A percentile compares a stretch with the other conserved stretches of the same genome.
Evolutionary conservation across 2,797 vertebrate species (phyloP).

Genomic region (Semotilus atromaculatus): DNA sequence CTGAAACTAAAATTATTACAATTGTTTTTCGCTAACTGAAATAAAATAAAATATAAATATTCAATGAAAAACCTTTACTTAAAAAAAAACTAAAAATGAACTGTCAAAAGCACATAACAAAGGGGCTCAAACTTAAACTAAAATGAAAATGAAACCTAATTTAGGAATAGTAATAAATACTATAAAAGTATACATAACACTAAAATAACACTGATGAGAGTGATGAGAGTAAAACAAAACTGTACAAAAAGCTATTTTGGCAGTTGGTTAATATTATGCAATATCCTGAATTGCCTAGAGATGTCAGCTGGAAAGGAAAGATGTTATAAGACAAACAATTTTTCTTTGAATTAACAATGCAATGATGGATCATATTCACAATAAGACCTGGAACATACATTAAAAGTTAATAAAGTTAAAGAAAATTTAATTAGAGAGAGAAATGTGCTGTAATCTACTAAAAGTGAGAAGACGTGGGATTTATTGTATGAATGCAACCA

Average conservation of each 20-base stretch:
- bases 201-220: not conserved
- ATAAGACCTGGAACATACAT: not conserved
- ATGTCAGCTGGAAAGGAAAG: not conserved
- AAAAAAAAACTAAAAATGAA: too few relatives aligned
- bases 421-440: not conserved
- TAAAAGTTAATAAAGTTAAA: not conserved
- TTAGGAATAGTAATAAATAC: not conserved
- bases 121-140: not conserved
- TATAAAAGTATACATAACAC: not conserved
- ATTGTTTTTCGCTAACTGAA: not conserved
- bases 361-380: not conserved
- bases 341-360: not conserved
- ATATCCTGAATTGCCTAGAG: not conserved
- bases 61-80: not conserved
- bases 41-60: constrained; percentile 17
- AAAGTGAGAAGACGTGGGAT: not conserved
- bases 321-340: not conserved
- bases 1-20: too few relatives aligned
- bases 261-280: not conserved
- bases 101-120: not conserved
- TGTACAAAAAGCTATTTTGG: not conserved
- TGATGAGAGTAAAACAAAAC: not conserved
- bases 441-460: not conserved
- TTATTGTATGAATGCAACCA: not conserved
- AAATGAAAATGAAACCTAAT: not conserved